These are phyloP conservation scores for Pomatostomus ruficeps DNA, from an alignment of 2,113 vertebrate genomes.

Conservation along the genomic window DNA sequence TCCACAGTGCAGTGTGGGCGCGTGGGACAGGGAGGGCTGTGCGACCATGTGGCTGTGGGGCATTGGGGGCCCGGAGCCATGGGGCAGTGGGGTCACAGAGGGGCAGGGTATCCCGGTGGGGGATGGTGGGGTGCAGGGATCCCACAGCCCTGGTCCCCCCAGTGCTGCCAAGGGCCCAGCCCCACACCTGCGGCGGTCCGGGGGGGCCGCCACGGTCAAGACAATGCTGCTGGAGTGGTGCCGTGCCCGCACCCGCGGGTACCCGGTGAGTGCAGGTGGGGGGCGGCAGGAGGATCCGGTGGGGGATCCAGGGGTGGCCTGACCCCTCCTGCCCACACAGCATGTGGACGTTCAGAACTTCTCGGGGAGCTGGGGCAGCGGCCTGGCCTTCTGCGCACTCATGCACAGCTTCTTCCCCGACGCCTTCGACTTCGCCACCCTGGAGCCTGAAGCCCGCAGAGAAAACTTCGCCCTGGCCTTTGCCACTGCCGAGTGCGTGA, in stretches of 20 bases:
- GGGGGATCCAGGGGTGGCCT: background rate
- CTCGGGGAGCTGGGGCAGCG: slow-evolving; percentile 74
- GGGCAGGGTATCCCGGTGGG: background rate
- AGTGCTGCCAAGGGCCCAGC: slow-evolving; percentile 66
- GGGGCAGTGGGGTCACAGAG: too few relatives aligned
- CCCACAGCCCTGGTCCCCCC: background rate
- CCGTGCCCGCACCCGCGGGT: slow-evolving; percentile 65
- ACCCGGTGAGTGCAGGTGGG: slow-evolving; percentile 28
- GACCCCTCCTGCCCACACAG: background rate
- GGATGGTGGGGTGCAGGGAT: background rate
- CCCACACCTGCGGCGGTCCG: slow-evolving; percentile 52
- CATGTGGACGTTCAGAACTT: slow-evolving; percentile 79
- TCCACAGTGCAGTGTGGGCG: too few relatives aligned
- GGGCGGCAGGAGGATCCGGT: fast-evolving
- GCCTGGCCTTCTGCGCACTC: slow-evolving; percentile 78
- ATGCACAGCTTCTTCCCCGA: slow-evolving; percentile 78
- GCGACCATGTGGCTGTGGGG: background rate
- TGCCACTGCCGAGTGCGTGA: slow-evolving; percentile 70
- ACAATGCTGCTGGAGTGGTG: slow-evolving; percentile 77
- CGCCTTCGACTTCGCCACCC: slow-evolving; percentile 62
- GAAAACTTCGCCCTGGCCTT: slow-evolving; percentile 77
- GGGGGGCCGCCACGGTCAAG: slow-evolving; percentile 39
- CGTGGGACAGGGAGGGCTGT: background rate
- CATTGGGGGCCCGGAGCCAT: background rate
- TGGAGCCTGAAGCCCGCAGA: slow-evolving; percentile 60